phyloP scores from a whole-genome alignment of 2,113 vertebrate genomes.

The Polypterus bichir region DNA sequence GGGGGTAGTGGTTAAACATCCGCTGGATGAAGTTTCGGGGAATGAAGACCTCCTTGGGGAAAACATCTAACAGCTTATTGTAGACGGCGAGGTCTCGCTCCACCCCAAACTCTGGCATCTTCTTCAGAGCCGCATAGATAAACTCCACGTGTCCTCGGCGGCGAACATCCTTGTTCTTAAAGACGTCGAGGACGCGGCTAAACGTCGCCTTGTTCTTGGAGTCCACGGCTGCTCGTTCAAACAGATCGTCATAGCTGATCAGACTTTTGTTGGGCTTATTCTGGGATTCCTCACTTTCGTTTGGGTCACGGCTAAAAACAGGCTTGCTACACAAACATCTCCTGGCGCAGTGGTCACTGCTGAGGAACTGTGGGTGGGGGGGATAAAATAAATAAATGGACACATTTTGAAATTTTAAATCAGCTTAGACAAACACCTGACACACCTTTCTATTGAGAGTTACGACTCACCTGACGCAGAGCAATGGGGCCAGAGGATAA shows the following conservation, averaged over 20 bases:
- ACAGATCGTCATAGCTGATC: constrained; percentile 42
- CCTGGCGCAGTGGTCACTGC: too few relatives aligned
- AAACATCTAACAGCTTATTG: constrained; percentile 71
- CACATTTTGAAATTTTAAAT: too few relatives aligned
- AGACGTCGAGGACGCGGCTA: constrained; percentile 44
- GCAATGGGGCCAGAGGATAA: too few relatives aligned
- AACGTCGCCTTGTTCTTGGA: constrained; percentile 55
- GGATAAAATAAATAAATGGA: too few relatives aligned
- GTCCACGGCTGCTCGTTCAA: constrained; percentile 28
- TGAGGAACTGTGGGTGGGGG: too few relatives aligned
- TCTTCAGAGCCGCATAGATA: constrained; percentile 69
- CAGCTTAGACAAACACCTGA: too few relatives aligned
- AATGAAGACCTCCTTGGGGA: constrained; percentile 77
- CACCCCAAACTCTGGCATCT: constrained; percentile 69
- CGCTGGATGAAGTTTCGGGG: constrained; percentile 60
- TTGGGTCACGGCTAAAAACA: too few relatives aligned
- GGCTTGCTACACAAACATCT: too few relatives aligned
- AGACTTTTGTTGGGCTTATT: constrained; percentile 16
- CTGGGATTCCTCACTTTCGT: background rate
- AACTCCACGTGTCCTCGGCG: constrained; percentile 74
- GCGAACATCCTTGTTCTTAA: constrained; percentile 42
- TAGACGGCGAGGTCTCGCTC: constrained; percentile 62
- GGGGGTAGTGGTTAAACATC: constrained; percentile 73
- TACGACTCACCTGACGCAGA: too few relatives aligned
- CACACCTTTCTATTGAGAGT: too few relatives aligned